Base-by-base conservation (phyloP, 1,140 invertebrate species). In the Chymomyza costata region DNA sequence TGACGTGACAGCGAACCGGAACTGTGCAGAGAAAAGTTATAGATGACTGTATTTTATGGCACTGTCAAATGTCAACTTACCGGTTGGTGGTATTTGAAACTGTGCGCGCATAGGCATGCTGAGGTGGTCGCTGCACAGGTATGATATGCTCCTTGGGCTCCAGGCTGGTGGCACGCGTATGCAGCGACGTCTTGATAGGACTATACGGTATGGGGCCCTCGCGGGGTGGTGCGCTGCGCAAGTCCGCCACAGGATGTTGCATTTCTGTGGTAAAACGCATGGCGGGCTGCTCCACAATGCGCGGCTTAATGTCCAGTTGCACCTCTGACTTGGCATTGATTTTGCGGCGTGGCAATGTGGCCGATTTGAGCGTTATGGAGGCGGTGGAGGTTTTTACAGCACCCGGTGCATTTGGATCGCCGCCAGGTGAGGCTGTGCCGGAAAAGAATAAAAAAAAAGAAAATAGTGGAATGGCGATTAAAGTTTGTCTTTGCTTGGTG, bases 281-380 rank as follows among this genome's bases (percentile, higher is more conserved):
- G 8, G 65, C 43, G 8, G 78, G 65, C 17, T 74, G 78, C 48
- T 85, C 82, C 3, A 71, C 46, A 35, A 85, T 70, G 18, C 62
- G 69, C 17, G 83, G 83, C 37, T 86, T 83, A 14, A 83, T 85
- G 21, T 89, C 87, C 49, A 92, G 67, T 45, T 89, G 89, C 18
- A 92, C 90, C 78, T 92, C 90, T 1, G 90, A 88, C 81, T 91
- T 91, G 19, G 89, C 89, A 8, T 89, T 90, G 57, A 88, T 87
- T 49, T 90, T 88, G 6, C 89, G 88, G 52, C 91, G 87, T 2
- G 90, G 90, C 45, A 91, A 82, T 0, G 91, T 91, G 2, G 90
- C 90, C 41, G 90, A 91, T 65, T 92, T 91, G 6, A 91, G 67
- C 1, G 89, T 90, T 30, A 92, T 91, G 50, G 91, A 90, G 49